A percentile compares a stretch with the other conserved stretches of the same genome.
phyloP scores from a whole-genome alignment of 2,797 vertebrate genomes.

The Anomalospiza imberbis region DNA sequence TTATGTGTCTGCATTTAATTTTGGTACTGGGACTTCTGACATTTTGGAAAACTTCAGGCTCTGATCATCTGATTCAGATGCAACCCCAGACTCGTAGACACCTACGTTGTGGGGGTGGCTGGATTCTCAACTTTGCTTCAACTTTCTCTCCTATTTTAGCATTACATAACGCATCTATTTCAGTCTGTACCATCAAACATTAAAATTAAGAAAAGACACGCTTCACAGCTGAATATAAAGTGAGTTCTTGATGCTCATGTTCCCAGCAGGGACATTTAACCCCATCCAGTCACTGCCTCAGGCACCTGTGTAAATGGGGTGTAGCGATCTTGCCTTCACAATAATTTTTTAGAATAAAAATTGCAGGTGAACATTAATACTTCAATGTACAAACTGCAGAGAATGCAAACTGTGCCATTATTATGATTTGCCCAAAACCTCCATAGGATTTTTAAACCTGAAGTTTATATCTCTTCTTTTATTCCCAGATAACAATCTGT shows the following conservation, averaged over 20 bases:
- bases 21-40: background rate
- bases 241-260: background rate
- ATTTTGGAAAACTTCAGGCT: background rate
- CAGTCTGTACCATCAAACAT: slow-evolving; percentile 16
- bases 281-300: background rate
- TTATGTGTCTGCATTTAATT: background rate
- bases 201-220: background rate
- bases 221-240: background rate
- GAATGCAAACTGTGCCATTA: background rate
- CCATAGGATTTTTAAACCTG: background rate
- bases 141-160: slow-evolving; percentile 5
- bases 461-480: background rate
- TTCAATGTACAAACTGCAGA: background rate
- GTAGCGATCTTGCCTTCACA: background rate
- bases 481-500: background rate
- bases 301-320: background rate
- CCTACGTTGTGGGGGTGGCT: slow-evolving; percentile 40
- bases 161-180: slow-evolving; percentile 52
- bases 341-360: background rate
- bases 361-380: background rate
- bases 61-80: slow-evolving; percentile 27
- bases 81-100: slow-evolving; percentile 3
- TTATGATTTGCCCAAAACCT: background rate
- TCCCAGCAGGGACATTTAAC: background rate
- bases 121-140: slow-evolving; percentile 44